Percentiles rank a stretch among this genome's conserved stretches.
Evolutionary conservation across 2,113 vertebrate species (phyloP).

Genomic region (Marmota flaviventris): DNA sequence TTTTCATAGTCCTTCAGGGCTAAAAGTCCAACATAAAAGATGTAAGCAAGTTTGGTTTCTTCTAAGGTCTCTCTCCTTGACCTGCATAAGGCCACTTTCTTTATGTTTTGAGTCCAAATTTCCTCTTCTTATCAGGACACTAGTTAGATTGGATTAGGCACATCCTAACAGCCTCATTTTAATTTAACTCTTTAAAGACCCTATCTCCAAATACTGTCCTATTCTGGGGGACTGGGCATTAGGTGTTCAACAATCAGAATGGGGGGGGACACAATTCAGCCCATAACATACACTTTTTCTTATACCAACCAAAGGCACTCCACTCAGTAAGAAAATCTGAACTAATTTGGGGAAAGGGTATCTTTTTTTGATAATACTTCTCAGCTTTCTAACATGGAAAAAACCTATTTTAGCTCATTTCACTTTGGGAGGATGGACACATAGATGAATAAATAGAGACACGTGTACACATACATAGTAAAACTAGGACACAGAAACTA

Average conservation of each 20-base stretch:
- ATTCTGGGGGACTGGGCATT: background rate
- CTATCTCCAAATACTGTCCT: constrained; percentile 4
- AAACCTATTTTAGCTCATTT: constrained; percentile 32
- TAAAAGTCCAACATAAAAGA: background rate
- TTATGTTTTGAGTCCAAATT: background rate
- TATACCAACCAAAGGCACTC: background rate
- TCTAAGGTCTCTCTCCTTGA: background rate
- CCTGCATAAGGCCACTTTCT: background rate
- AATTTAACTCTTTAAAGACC: background rate
- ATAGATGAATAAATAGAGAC: background rate
- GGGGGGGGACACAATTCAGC: background rate
- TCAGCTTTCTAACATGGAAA: constrained; percentile 12
- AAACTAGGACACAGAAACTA: background rate
- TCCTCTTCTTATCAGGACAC: constrained; percentile 17
- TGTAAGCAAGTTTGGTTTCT: background rate
- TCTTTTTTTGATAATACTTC: constrained; percentile 1
- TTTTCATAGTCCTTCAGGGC: background rate
- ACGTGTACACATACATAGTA: background rate
- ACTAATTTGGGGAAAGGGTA: background rate
- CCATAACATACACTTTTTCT: background rate
- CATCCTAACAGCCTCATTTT: background rate
- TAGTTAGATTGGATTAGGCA: background rate
- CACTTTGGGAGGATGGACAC: background rate
- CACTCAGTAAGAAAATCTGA: constrained; percentile 32
- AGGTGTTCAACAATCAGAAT: background rate